Evolutionary conservation across 92 coral and sea anemone species (phyloP).

Genomic region (Phenganax marumi): DNA sequence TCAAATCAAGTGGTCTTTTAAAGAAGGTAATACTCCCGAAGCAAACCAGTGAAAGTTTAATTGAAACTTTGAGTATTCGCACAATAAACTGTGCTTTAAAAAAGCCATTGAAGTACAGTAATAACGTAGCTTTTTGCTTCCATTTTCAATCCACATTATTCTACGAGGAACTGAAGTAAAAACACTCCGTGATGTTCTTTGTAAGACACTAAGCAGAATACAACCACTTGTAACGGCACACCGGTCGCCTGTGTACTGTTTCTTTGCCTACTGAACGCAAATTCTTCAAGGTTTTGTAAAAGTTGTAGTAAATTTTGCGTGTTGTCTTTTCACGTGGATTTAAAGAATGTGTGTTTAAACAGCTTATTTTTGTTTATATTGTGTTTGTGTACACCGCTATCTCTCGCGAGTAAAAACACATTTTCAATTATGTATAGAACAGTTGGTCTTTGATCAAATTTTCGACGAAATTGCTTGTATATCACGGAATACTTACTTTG

Average conservation of each 20-base stretch:
- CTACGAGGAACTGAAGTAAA: too few relatives aligned
- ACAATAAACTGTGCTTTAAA: not conserved
- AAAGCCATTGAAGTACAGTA: not conserved
- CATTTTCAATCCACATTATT: too few relatives aligned
- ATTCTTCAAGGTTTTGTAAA: not conserved
- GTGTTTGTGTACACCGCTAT: not conserved
- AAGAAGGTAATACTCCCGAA: slow-evolving; percentile 70
- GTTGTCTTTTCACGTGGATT: not conserved
- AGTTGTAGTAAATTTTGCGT: not conserved
- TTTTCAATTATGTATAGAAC: not conserved
- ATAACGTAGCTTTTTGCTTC: not conserved
- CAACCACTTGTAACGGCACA: slow-evolving; percentile 26
- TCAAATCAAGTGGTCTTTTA: slow-evolving; percentile 89
- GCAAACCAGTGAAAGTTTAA: not conserved
- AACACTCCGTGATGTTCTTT: not conserved
- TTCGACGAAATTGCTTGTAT: not conserved
- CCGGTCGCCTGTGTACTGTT: slow-evolving; percentile 6
- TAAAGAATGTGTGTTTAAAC: not conserved
- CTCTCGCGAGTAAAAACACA: not conserved
- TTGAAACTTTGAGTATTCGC: not conserved
- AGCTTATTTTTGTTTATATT: slow-evolving; percentile 10
- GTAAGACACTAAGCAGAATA: not conserved
- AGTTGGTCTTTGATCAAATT: not conserved
- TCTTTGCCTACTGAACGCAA: not conserved
- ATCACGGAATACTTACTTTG: not conserved